phyloP scores from a whole-genome alignment of 2,797 vertebrate species.

The Argentina silus region DNA sequence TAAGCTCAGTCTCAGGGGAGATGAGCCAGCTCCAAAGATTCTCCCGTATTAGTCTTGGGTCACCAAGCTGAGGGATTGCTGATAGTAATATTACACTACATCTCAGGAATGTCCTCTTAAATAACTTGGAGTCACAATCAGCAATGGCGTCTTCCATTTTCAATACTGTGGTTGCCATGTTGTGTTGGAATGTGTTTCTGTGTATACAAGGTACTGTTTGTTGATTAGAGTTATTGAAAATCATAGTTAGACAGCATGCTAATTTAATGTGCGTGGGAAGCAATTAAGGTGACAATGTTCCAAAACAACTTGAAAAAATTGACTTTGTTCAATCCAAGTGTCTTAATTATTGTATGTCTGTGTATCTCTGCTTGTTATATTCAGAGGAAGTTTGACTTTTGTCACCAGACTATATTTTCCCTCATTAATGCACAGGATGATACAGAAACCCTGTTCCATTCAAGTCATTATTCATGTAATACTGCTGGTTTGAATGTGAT shows the following conservation, averaged over 20 bases:
- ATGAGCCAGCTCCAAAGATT: neutral
- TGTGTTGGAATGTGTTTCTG: no score
- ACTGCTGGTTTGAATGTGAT: neutral
- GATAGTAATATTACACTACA: neutral
- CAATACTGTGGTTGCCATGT: no score
- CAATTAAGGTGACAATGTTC: neutral
- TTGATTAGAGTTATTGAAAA: neutral
- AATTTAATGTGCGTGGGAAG: neutral
- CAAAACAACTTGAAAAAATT: neutral
- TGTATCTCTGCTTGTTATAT: neutral
- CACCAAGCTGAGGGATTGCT: neutral
- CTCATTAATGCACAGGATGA: neutral
- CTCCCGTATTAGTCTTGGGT: conserved; percentile 3
- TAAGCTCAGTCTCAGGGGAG: conserved; percentile 12
- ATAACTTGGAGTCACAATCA: neutral
- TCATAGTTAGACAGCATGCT: neutral
- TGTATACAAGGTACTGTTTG: no score
- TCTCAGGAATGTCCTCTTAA: neutral
- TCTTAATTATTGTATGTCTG: neutral
- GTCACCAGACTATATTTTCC: neutral
- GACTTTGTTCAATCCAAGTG: neutral
- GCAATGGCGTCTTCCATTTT: no score
- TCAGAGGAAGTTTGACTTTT: conserved; percentile 1
- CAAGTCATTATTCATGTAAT: neutral
- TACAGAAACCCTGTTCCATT: neutral